Base-by-base conservation (phyloP, 92 coral and sea anemone species). In the Anthopleura xanthogrammica region DNA sequence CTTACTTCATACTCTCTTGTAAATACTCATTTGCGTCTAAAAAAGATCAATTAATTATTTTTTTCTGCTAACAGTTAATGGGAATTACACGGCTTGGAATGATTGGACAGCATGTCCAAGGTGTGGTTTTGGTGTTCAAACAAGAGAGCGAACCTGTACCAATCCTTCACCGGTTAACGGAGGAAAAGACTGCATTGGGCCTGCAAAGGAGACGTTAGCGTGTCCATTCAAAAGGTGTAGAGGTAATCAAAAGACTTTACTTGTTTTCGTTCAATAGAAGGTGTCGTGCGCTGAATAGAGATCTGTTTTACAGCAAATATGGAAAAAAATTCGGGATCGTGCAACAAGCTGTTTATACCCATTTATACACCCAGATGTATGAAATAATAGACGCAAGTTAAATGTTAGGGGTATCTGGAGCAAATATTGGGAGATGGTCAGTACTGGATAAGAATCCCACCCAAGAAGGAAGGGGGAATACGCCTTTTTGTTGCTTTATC, bases 101-200 rank as follows among this genome's bases (percentile, higher is more conserved):
- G 40, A 55, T 3, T 90, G 93, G 93, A 83, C 97, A 46, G 82
- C 22, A 68, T 93, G 94, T 70, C 91, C 88, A 54, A 86, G 82
- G 42, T 93, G 97, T 80, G 90, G 92, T 14, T 75, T 81, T 58
- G 89, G 88, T n/a, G 36, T 71, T 13, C 82, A 89, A 60, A 92
- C 81, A 22, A 82, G 96, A 85, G 41, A 52, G 10, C 85, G 96
- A n/a, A 80, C 80, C 78, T 93, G 97, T 81, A 81, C 86, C 70
- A 86, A 86, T 41, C 94, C 94, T 23, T 80, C 90, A 2, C 94
- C 97, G 22, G 72, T 81, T 24, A 88, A 93, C 84, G 92, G 91
- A 19, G 97, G 97, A 22, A 93, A 88, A 55, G 56, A 83, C 65
- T 93, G 97, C 76, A 54, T 23, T n/a, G 90, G 88, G 42, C 83